These are phyloP conservation scores for Cydia splendana DNA, from an alignment of 1,140 invertebrate genomes.

Conservation along the genomic window DNA sequence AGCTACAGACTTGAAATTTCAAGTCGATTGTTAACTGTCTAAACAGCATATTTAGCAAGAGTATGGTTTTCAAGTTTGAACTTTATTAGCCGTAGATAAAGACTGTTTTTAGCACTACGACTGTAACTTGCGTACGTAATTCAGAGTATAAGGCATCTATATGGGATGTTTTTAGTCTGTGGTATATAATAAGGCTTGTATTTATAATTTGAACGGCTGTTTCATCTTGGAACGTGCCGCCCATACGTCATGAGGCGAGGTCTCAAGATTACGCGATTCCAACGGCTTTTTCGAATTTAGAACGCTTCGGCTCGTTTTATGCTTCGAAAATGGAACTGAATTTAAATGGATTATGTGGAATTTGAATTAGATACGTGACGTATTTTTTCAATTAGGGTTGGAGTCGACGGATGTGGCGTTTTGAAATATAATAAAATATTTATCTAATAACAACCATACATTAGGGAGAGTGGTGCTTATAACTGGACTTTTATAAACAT, in stretches of 20 bases:
- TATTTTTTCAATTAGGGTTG: slow-evolving; percentile 48
- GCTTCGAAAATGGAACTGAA: slow-evolving; percentile 53
- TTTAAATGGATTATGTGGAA: slow-evolving; percentile 62
- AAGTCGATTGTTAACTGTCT: not conserved
- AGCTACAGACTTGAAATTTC: not conserved
- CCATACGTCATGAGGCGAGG: slow-evolving; percentile 70
- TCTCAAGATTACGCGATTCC: slow-evolving; percentile 77
- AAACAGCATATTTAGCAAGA: not conserved
- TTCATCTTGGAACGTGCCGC: slow-evolving; percentile 60
- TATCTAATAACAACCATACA: not conserved
- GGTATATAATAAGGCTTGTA: slow-evolving; percentile 54
- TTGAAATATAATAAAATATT: slow-evolving; percentile 30
- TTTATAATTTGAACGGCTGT: slow-evolving; percentile 57
- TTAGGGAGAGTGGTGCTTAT: not conserved
- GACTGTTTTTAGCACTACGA: not conserved
- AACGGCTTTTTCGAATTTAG: slow-evolving; percentile 71
- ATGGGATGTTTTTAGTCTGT: slow-evolving; percentile 47
- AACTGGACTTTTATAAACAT: not conserved
- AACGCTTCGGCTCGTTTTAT: slow-evolving; percentile 63
- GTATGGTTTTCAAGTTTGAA: not conserved
- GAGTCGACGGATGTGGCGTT: not conserved
- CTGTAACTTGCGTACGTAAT: not conserved
- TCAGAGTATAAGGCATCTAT: not conserved
- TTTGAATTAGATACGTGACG: slow-evolving; percentile 59
- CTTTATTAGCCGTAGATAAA: not conserved